Conservation (phyloP, 2,113 vertebrate species). For the Sinocyclocheilus anophthalmus region DNA sequence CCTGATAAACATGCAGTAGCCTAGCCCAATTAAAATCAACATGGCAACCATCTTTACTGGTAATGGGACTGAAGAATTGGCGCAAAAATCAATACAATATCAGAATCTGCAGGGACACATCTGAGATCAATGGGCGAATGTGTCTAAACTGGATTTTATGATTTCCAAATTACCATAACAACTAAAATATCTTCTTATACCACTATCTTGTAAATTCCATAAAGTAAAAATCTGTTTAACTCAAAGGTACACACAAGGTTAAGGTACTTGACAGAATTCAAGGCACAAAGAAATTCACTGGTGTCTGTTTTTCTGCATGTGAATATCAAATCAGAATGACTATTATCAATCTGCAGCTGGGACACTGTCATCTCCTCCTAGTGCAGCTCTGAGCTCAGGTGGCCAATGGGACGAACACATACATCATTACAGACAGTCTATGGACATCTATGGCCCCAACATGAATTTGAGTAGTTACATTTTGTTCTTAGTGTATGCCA, state of each 20-base stretch:
- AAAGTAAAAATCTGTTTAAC: not conserved
- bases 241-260: not conserved
- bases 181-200: not conserved
- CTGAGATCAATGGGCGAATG: not conserved
- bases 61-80: constrained; percentile 54
- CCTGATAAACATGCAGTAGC: constrained; percentile 60
- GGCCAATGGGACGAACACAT: constrained; percentile 37
- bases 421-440: constrained; percentile 42
- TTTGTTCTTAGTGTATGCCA: not conserved
- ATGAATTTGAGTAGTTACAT: constrained; percentile 8
- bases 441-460: not conserved
- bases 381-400: constrained; percentile 49
- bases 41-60: constrained; percentile 59
- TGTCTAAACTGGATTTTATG: not conserved
- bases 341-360: constrained; percentile 53
- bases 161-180: not conserved
- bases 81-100: not conserved
- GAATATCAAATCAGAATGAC: constrained; percentile 35
- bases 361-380: constrained; percentile 25
- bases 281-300: not conserved
- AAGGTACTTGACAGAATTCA: not conserved
- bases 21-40: constrained; percentile 65
- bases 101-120: not conserved
- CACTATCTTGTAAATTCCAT: not conserved
- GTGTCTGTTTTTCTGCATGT: constrained; percentile 17